Base-by-base conservation (phyloP, 2,797 vertebrate species). In the Hippoglossus hippoglossus region DNA sequence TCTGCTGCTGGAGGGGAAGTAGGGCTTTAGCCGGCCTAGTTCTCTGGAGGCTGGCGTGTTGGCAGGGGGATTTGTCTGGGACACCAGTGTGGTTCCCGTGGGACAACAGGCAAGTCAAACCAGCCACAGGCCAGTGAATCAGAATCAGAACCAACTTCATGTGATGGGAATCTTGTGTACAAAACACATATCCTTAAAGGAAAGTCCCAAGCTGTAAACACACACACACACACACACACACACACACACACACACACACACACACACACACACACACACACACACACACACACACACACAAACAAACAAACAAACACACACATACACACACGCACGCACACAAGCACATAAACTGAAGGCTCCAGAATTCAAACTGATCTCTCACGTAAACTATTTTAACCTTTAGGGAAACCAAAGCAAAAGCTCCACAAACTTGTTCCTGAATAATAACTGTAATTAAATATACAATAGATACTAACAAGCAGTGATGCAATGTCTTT, bases 21-120 rank as follows among this genome's bases (percentile, higher is more conserved):
- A 82, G 59, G 82, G 92, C 87, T 92, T 92, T 89, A 89, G 72
- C 60, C 1, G 68, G 85, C 77, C 87, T 87, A 84, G 77, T 75
- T 82, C 83, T 79, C 77, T 87, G 87, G 85, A 87, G 88, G 89
- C 80, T 87, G 88, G 75, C 61, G 39, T 85, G 89, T 88, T 91
- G 85, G 89, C 79, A 88, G 84, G 72, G 75, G 88, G 89, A 88
- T 88, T 90, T 89, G 91, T 90, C 89, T 90, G 86, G 85, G 84
- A 91, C 88, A 70, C 77, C 62, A 12, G 28, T 68, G 63, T 54
- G 62, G 91, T 92, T 94, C 92, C 91, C 90, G 70, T 93, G 91
- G 85, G 92, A 93, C 86, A 75, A 70, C 36, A 73, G 52, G 50
- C 59, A 50, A 81, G 73, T 75, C 80, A 67, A 73, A 71, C 79